phyloP scores from a whole-genome alignment of 2,797 vertebrate species.

The Tokudaia tokunoshimensis region DNA sequence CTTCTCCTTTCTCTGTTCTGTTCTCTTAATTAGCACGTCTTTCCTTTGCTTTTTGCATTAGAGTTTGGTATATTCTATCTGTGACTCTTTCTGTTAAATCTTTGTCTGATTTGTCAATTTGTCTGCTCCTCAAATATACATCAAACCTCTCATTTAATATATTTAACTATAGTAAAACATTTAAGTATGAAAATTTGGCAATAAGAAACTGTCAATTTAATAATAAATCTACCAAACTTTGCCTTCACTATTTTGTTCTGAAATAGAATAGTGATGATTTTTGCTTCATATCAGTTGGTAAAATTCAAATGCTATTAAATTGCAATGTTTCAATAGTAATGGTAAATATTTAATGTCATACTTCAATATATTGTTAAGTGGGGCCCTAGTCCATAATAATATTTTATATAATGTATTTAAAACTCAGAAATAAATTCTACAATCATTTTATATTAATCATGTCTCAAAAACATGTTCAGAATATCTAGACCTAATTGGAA shows the following conservation, averaged over 20 bases:
- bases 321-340: slow-evolving; percentile 78
- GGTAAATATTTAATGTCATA: slow-evolving; percentile 71
- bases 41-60: no score
- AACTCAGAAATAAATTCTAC: slow-evolving; percentile 49
- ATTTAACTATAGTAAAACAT: slow-evolving; percentile 58
- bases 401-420: slow-evolving; percentile 52
- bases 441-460: slow-evolving; percentile 53
- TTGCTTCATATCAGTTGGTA: slow-evolving; percentile 68
- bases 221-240: slow-evolving; percentile 77
- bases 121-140: no score
- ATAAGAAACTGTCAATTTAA: neutral
- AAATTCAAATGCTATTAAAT: slow-evolving; percentile 72
- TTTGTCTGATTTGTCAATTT: no score
- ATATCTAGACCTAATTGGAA: neutral
- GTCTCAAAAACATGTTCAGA: neutral
- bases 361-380: slow-evolving; percentile 63
- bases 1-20: no score
- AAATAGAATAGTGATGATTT: slow-evolving; percentile 73
- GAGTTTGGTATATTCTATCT: no score
- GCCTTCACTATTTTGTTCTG: slow-evolving; percentile 62
- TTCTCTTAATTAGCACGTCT: no score
- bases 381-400: slow-evolving; percentile 35
- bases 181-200: slow-evolving; percentile 56
- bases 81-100: no score
- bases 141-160: slow-evolving; percentile 16